Conservation (phyloP, 2,797 vertebrate species). For the Zalophus californianus region DNA sequence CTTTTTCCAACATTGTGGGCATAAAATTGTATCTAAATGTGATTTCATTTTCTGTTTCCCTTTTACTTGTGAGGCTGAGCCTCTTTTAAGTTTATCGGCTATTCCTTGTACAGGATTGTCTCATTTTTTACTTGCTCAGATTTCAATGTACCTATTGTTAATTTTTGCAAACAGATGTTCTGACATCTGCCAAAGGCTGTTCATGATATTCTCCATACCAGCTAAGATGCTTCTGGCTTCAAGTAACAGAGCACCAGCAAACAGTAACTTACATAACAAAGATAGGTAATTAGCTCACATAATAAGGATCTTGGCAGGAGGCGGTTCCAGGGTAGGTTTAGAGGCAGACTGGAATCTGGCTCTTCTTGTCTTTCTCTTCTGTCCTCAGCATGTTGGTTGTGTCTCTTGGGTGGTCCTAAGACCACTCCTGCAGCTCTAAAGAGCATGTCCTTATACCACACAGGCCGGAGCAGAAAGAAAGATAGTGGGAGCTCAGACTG, state of each 20-base stretch:
- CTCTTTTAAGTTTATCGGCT: conserved; percentile 1
- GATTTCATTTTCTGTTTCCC: not conserved
- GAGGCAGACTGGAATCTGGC: not conserved
- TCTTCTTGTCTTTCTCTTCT: not conserved
- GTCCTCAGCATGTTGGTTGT: not conserved
- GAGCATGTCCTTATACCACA: not conserved
- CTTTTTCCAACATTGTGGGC: not conserved
- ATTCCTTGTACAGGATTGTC: not conserved
- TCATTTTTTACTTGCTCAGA: not conserved
- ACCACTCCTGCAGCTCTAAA: not conserved
- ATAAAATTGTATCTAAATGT: not conserved
- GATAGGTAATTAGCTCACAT: not conserved
- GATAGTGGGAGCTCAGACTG: not conserved
- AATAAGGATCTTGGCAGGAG: not conserved
- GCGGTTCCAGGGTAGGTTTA: not conserved
- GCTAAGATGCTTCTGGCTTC: not conserved
- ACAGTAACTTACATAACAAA: not conserved
- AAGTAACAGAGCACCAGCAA: not conserved
- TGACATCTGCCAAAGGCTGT: not conserved
- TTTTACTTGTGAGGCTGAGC: not conserved
- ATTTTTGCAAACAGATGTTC: not conserved
- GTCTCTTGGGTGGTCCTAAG: not conserved
- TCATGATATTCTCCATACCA: not conserved
- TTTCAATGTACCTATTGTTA: not conserved
- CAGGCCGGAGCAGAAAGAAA: not conserved